Percentiles rank a stretch among this genome's conserved stretches.
These are phyloP conservation scores for Ammodytes marinus DNA, from an alignment of 2,113 vertebrate genomes.

Conservation along the genomic window DNA sequence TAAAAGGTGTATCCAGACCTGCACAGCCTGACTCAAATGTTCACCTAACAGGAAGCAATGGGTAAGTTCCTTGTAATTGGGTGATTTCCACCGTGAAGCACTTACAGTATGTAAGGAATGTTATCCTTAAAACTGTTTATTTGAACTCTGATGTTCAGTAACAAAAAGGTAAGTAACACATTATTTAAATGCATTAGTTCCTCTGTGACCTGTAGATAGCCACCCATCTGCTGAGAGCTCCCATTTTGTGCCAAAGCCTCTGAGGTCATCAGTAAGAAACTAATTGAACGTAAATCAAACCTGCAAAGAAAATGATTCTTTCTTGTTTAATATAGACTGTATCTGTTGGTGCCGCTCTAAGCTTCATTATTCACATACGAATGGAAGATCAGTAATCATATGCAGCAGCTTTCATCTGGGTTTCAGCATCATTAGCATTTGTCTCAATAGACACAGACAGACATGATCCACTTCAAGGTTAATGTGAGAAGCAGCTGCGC, in stretches of 20 bases:
- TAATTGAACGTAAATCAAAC: neutral
- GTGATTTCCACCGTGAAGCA: neutral
- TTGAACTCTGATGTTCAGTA: neutral
- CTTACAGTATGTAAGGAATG: neutral
- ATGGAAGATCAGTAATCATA: neutral
- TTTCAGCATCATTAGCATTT: conserved; percentile 45
- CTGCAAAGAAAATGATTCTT: neutral
- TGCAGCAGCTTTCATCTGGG: neutral
- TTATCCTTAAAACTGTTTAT: neutral
- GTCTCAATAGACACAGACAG: conserved; percentile 11
- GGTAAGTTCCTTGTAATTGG: conserved; percentile 49
- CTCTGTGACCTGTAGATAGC: neutral
- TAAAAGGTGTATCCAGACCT: neutral
- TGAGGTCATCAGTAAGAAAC: neutral
- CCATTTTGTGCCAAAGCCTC: neutral
- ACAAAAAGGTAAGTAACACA: neutral
- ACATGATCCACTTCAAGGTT: conserved; percentile 35
- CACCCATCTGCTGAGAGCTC: neutral
- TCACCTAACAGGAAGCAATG: conserved; percentile 39
- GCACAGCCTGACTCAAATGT: conserved; percentile 2
- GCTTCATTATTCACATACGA: neutral
- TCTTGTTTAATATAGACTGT: neutral
- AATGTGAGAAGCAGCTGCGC: conserved; percentile 10
- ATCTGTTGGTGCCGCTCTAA: neutral
- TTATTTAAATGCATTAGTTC: neutral